phyloP scores from a whole-genome alignment of 1,140 invertebrate genomes.

The Thalassaphorura encarpata region DNA sequence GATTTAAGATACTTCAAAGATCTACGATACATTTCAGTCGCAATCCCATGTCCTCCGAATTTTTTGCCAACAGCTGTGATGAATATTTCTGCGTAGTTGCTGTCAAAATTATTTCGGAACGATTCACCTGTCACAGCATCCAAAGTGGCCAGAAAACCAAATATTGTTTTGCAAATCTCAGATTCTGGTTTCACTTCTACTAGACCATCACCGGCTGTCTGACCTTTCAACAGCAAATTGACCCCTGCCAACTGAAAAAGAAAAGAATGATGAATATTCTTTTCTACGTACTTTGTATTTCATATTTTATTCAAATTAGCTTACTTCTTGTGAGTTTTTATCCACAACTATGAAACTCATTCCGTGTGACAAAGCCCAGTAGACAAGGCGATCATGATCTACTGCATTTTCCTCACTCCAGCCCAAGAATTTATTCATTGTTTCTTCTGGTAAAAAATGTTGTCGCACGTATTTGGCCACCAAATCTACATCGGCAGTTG shows the following conservation, averaged over 20 bases:
- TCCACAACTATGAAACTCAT: background rate
- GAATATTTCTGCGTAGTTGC: background rate
- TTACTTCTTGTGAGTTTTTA: background rate
- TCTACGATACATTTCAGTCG: constrained; percentile 11
- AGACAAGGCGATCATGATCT: background rate
- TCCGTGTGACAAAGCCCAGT: background rate
- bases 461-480: background rate
- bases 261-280: background rate
- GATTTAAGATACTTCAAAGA: constrained; percentile 2
- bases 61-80: background rate
- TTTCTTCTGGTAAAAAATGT: background rate
- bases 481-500: background rate
- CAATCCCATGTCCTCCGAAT: background rate
- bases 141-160: background rate
- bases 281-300: background rate
- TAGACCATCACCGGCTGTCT: background rate
- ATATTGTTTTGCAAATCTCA: background rate
- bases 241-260: background rate
- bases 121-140: background rate
- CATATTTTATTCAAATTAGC: background rate
- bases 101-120: background rate
- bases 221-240: background rate
- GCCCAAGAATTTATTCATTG: constrained; percentile 1
- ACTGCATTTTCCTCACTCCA: background rate
- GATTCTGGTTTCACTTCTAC: background rate